Conservation (phyloP, 2,888 invertebrate species). For the Tachina grossa region DNA sequence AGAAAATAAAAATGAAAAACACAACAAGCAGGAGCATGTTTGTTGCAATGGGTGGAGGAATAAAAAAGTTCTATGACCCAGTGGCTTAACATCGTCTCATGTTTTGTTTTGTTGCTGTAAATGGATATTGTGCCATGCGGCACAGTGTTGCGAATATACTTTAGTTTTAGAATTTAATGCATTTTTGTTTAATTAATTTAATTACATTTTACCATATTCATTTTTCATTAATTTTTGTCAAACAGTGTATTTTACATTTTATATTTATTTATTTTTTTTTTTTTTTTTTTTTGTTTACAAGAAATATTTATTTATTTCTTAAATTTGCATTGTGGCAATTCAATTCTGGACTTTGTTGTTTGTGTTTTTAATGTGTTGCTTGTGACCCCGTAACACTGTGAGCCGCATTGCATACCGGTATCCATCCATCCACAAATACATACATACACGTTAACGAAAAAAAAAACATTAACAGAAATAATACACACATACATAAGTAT, state of each 20-base stretch:
- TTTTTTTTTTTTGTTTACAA: too few relatives aligned
- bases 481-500: background rate
- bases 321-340: background rate
- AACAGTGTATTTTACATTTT: too few relatives aligned
- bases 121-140: conserved; percentile 53
- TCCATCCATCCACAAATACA: conserved; percentile 74
- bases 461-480: conserved; percentile 48
- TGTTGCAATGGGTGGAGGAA: conserved; percentile 62
- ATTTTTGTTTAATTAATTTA: too few relatives aligned
- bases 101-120: conserved; percentile 47
- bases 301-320: background rate
- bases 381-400: conserved; percentile 66
- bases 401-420: conserved; percentile 74
- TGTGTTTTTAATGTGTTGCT: conserved; percentile 19
- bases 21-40: conserved; percentile 35
- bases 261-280: too few relatives aligned
- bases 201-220: too few relatives aligned
- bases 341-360: background rate
- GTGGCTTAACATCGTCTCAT: conserved; percentile 69
- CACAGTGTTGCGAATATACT: conserved; percentile 50
- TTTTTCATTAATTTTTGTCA: too few relatives aligned
- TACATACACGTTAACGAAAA: conserved; percentile 49
- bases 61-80: conserved; percentile 72
- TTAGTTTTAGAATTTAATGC: background rate
- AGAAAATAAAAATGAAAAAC: conserved; percentile 12